Evolutionary conservation across 2,113 vertebrate genomes (phyloP), one percentile per base, ranked within the genome.

Genomic region (Xerus inauris): DNA sequence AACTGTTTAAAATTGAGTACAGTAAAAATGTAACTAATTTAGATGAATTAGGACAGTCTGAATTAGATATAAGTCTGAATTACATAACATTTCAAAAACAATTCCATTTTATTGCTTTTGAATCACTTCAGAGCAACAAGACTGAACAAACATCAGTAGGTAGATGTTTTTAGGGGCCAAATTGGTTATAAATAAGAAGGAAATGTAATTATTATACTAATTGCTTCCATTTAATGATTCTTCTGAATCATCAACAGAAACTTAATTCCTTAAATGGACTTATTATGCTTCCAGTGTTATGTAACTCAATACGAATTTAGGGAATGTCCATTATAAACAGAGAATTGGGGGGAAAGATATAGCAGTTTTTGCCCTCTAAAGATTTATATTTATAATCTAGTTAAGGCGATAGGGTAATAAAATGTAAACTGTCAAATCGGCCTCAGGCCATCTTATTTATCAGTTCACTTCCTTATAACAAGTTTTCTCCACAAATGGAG

Each of bases 1-100:
- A 45, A 51, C 59, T 51, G 49, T 83, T 87, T 54, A 77, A 96
- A 94, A 79, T 2, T 87, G 71, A 91, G 28, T 54, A 91, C 13
- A 83, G 88, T 86, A 88, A 96, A 94, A 94, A 95, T 30, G 20
- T 71, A 94, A 85, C 65, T 92, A 75, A 95, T 94, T 94, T 88
- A 94, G 71, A 82, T 47, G 35, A 94, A 42, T 51, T 7, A 35
- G 87, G 6, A 57, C 10, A 49, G 24, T 71, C 73, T 91, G 62
- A 65, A 81, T 45, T 91, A 80, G 80, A 65, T 26, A 4, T n/a
- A 71, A 59, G 67, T 54, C 42, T 96, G 88, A 94, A 91, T 96
- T 81, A 91, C 0, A 14, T 76, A 93, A 96, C 69, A 75, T 77
- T 94, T 82, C 73, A 67, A 92, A 95, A 88, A 81, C 72, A 88